Base-by-base conservation (phyloP, 2,888 invertebrate genomes). In the Geophilus truncorum region DNA sequence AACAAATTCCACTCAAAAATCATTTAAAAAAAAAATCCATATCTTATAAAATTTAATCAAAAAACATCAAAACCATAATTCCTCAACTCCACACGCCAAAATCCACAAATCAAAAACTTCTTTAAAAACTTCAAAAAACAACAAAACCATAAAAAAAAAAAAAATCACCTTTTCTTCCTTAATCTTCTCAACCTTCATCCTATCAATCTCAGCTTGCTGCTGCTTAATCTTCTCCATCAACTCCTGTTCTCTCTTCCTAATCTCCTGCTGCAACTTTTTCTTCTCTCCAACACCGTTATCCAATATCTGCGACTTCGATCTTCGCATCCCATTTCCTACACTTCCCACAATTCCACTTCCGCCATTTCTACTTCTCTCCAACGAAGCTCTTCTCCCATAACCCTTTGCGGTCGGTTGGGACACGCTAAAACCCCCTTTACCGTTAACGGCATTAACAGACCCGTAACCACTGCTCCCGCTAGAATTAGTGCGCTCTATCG, bases 161-260 rank as follows among this genome's bases (percentile, higher is more conserved):
- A 23, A 25, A 12, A n/a, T 57, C 77, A 82, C 82, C 77, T 82
- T 81, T 30, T 78, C 81, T 78, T 78, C 45, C 21, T 40, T 78
- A 23, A 78, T 78, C 30, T 78, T 78, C 10, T 78, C 82, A 34
- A 77, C 77, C 30, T 77, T 28, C 30, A 82, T 76, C 23, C 79
- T 23, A n/a, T 82, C 80, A 7, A 82, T 75, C 62, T 82, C 80
- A 18, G 77, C 45, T 62, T 82, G 82, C 57, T 82, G 82, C 57
- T 79, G 75, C 32, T 79, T 70, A 40, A 82, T 81, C n/a, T 81
- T 82, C 7, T 79, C 80, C 34, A 81, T 77, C 36, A 82, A 34
- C 32, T 81, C 80, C 18, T 80, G 78, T 80, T 82, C 81, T n/a
- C 81, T 75, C 15, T 32, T 77, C 23, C 78, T 77, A 57, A 80